Conservation (phyloP, 2,113 vertebrate genomes). For the Festucalex cinctus region DNA sequence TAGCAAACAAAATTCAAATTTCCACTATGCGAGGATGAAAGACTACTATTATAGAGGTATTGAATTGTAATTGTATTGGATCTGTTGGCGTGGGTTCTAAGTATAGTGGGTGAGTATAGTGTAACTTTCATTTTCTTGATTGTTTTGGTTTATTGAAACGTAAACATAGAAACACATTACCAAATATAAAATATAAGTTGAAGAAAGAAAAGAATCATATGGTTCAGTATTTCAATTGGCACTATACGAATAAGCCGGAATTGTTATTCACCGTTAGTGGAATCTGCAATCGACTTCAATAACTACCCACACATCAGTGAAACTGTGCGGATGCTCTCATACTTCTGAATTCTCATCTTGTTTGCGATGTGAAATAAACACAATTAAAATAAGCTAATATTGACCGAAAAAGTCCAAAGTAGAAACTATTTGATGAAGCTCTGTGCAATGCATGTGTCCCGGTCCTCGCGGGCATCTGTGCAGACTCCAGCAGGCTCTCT, state of each 20-base stretch:
- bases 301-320: neutral
- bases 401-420: neutral
- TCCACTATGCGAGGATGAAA: too few relatives aligned
- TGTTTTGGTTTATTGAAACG: too few relatives aligned
- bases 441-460: conserved; percentile 2
- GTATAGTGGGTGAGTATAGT: too few relatives aligned
- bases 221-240: neutral
- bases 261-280: too few relatives aligned
- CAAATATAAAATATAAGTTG: too few relatives aligned
- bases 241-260: too few relatives aligned
- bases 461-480: conserved; percentile 46
- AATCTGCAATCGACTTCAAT: neutral
- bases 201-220: too few relatives aligned
- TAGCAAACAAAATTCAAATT: too few relatives aligned
- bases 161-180: too few relatives aligned
- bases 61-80: too few relatives aligned
- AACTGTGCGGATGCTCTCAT: neutral
- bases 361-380: neutral
- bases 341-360: neutral
- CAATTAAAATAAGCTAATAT: conserved; percentile 10
- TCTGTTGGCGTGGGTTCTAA: too few relatives aligned
- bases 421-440: conserved; percentile 4
- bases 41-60: neutral
- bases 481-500: conserved; percentile 27
- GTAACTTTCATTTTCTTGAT: too few relatives aligned